Conservation (phyloP, 2,888 invertebrate species). For the Alcis repandata region DNA sequence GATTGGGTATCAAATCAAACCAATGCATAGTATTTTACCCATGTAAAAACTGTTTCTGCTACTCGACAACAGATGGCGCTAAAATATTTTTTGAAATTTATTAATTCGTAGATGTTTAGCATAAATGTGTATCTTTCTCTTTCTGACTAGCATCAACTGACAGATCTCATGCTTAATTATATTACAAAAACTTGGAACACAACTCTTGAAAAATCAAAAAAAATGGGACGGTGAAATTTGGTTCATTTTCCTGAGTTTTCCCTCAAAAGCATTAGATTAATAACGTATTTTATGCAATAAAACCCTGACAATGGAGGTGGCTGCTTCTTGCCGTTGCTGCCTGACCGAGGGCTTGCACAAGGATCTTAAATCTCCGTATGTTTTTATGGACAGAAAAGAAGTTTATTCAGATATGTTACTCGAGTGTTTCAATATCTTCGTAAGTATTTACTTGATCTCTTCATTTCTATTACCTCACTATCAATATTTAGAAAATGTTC, state of each 20-base stretch:
- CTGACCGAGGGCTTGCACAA: conserved; percentile 64
- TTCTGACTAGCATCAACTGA: too few species aligned
- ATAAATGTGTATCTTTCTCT: too few species aligned
- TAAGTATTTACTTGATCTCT: conserved; percentile 47
- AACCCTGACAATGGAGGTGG: conserved; percentile 41
- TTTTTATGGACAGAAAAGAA: conserved; percentile 64
- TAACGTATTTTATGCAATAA: not conserved
- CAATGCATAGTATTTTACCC: too few species aligned
- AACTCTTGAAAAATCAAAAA: not conserved
- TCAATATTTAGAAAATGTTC: too few species aligned
- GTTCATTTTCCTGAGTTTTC: not conserved
- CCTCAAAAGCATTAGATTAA: not conserved
- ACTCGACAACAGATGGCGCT: too few species aligned
- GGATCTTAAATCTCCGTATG: conserved; percentile 61
- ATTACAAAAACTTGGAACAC: too few species aligned
- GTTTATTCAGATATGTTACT: conserved; percentile 63
- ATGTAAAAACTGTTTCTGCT: too few species aligned
- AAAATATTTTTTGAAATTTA: too few species aligned
- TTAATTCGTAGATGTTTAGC: too few species aligned
- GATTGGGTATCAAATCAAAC: too few species aligned
- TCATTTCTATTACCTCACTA: too few species aligned
- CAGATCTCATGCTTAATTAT: too few species aligned
- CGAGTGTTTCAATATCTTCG: conserved; percentile 67
- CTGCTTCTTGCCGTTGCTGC: conserved; percentile 66
- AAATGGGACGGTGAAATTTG: not conserved